Percentiles rank a stretch among this genome's conserved stretches.
Evolutionary conservation across 2,888 invertebrate genomes (phyloP).

Genomic region (Aphidius colemani): DNA sequence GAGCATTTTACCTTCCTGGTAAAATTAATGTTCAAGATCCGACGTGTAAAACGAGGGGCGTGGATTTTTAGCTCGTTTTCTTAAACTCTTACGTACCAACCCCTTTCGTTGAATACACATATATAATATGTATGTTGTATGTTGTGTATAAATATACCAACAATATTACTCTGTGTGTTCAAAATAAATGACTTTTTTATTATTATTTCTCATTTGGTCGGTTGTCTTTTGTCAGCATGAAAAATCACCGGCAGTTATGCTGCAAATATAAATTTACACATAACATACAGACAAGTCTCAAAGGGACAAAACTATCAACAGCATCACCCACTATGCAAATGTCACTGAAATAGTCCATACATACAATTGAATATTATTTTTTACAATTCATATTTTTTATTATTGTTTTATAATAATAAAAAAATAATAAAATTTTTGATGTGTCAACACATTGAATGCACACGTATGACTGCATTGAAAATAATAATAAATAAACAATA

Average conservation of each 20-base stretch:
- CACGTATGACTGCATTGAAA: too few species aligned
- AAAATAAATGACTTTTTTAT: too few species aligned
- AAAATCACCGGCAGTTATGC: constrained; percentile 2
- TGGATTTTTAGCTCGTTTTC: constrained; percentile 25
- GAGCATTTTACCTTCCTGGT: constrained; percentile 11
- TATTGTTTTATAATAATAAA: too few species aligned
- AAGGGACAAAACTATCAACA: too few species aligned
- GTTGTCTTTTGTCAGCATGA: constrained; percentile 13
- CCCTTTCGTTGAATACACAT: too few species aligned
- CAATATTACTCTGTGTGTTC: not conserved
- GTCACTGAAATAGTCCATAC: too few species aligned
- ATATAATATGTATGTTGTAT: not conserved
- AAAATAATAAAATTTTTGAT: too few species aligned
- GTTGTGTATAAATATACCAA: not conserved
- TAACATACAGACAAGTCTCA: not conserved
- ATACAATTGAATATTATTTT: too few species aligned
- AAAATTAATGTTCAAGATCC: constrained; percentile 33
- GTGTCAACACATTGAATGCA: too few species aligned
- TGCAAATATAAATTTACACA: constrained; percentile 16
- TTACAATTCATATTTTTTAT: too few species aligned
- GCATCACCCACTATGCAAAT: too few species aligned
- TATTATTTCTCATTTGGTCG: not conserved
- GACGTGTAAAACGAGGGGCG: constrained; percentile 27
- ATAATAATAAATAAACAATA: too few species aligned
- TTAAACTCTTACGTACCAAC: constrained; percentile 15